phyloP scores from a whole-genome alignment of 1,140 invertebrate species.

The Spodoptera frugiperda region DNA sequence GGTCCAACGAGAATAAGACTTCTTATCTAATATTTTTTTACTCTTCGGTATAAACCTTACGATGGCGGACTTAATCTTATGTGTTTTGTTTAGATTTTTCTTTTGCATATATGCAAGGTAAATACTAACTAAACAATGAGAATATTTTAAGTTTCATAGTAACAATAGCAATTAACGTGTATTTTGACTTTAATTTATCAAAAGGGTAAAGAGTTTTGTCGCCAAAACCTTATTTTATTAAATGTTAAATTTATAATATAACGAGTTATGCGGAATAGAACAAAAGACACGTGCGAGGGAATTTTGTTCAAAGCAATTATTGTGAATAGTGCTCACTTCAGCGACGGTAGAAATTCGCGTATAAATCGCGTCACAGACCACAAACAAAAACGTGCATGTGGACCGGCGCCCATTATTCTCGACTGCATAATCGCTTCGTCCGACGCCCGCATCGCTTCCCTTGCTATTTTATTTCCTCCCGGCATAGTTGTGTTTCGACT shows the following conservation, averaged over 20 bases:
- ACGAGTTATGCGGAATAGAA: slow-evolving; percentile 49
- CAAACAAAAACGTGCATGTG: slow-evolving; percentile 86
- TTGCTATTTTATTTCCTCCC: slow-evolving; percentile 85
- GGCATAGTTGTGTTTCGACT: slow-evolving; percentile 83
- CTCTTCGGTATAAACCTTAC: no score
- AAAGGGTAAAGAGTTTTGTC: no score
- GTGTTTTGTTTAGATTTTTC: no score
- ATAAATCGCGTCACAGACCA: slow-evolving; percentile 86
- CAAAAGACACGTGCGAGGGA: slow-evolving; percentile 77
- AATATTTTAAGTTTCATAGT: no score
- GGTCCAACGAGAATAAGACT: no score
- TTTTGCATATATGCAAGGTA: no score
- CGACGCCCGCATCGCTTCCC: slow-evolving; percentile 85
- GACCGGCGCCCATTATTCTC: slow-evolving; percentile 85
- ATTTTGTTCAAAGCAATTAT: slow-evolving; percentile 85
- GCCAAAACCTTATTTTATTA: slow-evolving; percentile 12
- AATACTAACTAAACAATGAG: no score
- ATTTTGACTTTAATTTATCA: no score
- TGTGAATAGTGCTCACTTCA: slow-evolving; percentile 85
- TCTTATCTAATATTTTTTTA: no score
- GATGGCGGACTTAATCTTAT: no score
- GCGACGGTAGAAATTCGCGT: slow-evolving; percentile 84
- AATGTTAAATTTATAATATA: slow-evolving; percentile 19
- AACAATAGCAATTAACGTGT: no score
- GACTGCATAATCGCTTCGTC: slow-evolving; percentile 86